Conservation (phyloP, 2,113 vertebrate species). For the Plecturocebus donacophilus region DNA sequence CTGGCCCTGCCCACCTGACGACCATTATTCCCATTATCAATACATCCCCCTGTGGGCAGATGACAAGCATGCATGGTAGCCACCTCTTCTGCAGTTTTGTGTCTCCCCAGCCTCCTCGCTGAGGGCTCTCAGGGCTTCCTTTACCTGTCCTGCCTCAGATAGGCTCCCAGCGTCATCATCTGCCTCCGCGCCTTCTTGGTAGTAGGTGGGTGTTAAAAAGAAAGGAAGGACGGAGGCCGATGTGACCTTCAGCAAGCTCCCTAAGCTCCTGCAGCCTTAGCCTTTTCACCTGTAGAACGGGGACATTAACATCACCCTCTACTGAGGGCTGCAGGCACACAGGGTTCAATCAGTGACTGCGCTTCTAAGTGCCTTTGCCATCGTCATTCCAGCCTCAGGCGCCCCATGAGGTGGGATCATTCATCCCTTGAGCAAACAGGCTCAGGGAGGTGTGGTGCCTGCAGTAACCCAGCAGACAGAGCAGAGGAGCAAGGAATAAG, state of each 20-base stretch:
- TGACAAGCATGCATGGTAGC: not conserved
- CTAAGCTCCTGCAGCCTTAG: not conserved
- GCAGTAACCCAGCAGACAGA: not conserved
- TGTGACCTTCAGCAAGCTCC: not conserved
- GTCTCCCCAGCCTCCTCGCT: not conserved
- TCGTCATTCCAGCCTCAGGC: not conserved
- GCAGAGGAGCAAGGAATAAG: not conserved
- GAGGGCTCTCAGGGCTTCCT: not conserved
- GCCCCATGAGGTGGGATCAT: not conserved
- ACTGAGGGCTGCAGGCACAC: not conserved
- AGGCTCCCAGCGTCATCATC: not conserved
- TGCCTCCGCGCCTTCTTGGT: not conserved
- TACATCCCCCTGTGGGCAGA: not conserved
- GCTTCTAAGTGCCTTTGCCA: fast-evolving
- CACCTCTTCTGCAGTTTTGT: not conserved
- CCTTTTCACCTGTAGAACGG: not conserved
- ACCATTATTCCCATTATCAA: not conserved
- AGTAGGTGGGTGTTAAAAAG: not conserved
- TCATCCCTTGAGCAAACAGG: not conserved
- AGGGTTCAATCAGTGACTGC: fast-evolving
- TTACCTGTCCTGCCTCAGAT: not conserved
- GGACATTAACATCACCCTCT: not conserved
- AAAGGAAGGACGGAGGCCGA: not conserved
- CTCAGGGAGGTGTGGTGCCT: not conserved
- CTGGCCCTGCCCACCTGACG: too few species aligned